phyloP scores from a whole-genome alignment of 2,888 invertebrate species.

The Cerastis leucographa region DNA sequence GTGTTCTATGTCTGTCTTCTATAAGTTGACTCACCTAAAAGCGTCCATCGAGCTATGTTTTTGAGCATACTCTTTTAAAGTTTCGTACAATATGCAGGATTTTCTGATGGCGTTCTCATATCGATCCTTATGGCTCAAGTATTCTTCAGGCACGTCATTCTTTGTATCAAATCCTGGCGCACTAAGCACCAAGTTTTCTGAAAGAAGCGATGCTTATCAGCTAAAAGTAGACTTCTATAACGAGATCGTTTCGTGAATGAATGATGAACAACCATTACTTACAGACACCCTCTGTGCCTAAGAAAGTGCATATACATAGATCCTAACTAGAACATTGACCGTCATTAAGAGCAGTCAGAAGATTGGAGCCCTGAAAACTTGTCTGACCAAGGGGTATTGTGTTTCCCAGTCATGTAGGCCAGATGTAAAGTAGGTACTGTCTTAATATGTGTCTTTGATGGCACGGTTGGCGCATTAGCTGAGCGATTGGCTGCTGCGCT shows the following conservation, averaged over 20 bases:
- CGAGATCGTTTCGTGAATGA: neutral
- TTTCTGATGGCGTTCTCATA: constrained; percentile 94
- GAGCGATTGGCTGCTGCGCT: neutral
- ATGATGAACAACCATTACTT: neutral
- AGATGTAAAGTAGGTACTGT: neutral
- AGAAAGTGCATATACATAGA: neutral
- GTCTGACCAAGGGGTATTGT: neutral
- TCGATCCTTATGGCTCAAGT: constrained; percentile 95
- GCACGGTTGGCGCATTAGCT: neutral
- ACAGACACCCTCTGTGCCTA: neutral
- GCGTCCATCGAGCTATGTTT: constrained; percentile 68
- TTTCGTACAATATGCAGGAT: constrained; percentile 92
- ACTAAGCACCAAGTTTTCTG: constrained; percentile 78
- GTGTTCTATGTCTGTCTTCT: too few species aligned
- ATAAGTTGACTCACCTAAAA: constrained; percentile 69
- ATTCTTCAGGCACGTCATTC: constrained; percentile 93
- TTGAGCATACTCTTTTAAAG: constrained; percentile 68
- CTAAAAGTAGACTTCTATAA: neutral
- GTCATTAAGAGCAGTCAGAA: neutral
- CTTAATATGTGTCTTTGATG: neutral
- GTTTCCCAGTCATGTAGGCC: neutral
- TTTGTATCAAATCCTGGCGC: constrained; percentile 72
- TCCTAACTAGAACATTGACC: too few species aligned
- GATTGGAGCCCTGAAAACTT: neutral
- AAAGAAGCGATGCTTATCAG: constrained; percentile 7